Base-by-base conservation (phyloP, 2,113 vertebrate genomes). In the Hemicordylus capensis region DNA sequence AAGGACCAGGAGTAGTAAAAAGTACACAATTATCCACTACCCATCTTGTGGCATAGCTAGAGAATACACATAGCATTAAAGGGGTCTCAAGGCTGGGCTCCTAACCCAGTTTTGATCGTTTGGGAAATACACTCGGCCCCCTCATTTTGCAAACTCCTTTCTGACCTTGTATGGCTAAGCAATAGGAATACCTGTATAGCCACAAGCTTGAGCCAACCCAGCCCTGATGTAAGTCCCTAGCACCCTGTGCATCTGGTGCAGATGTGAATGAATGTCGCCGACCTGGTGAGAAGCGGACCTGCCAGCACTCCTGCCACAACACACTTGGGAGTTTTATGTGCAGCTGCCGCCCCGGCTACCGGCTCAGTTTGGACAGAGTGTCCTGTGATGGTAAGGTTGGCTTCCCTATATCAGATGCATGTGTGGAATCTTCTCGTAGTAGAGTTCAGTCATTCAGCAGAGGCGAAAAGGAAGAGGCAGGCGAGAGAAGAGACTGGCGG, bases 231-330 rank as follows among this genome's bases (percentile, higher is more conserved):
- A 26, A 54, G 44, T 44, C 73, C 31, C 24, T 87, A 76, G 54
- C 10, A 10, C 54, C 48, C 34, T 83, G 1, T 75, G 79, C 82
- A 46, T 7, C 12, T 28, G 31, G 84, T 70, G 0, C 89, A 97
- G 97, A 97, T 78, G 93, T 97, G 9, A 97, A 97, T 0, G 97
- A 97, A 58, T 97, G 97, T 80, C 95, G 95, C 67, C 42, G 94
- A 88, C 92, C 91, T 0, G 94, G 91, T 0, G 84, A 91, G 1
- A 94, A 92, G 78, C 91, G 93, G 6, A 83, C 93, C 19, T 97
- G 97, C 81, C 96, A 97, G 26, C 97, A 97, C 48, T 77, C 92
- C 51, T 97, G 97, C 83, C 96, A 96, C 74, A 97, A 97, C 91
- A 96, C 95, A 0, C 92, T 96, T 0, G 96, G 97, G 89, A 97